Percentiles rank a stretch among this genome's conserved stretches.
Conservation (phyloP, 2,797 vertebrate genomes). For the Phyllotis vaccarum region DNA sequence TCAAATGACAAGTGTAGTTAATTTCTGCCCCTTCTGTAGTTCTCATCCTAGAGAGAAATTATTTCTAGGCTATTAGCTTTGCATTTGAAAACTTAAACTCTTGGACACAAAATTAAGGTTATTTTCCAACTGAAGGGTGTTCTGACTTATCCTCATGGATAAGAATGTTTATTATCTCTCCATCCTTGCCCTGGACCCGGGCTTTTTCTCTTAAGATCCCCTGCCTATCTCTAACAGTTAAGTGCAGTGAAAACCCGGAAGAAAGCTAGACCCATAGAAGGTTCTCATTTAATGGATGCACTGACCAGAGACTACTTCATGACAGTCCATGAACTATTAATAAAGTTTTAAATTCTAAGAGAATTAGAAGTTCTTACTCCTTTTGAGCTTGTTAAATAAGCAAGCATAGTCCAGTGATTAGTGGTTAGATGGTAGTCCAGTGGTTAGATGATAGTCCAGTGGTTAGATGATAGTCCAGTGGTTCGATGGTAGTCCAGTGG, state of each 20-base stretch:
- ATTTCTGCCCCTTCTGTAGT: neutral
- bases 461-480: too few relatives aligned
- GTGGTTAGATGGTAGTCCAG: too few relatives aligned
- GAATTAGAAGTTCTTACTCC: conserved; percentile 49
- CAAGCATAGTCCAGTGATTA: conserved; percentile 64
- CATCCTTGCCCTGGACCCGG: neutral
- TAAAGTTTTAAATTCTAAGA: conserved; percentile 29
- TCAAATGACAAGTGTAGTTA: neutral
- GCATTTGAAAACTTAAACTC: conserved; percentile 43
- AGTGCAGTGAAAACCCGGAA: neutral
- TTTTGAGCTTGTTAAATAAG: conserved; percentile 68
- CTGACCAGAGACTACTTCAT: neutral
- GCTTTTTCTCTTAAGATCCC: neutral
- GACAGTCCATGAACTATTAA: conserved; percentile 29
- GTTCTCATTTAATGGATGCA: conserved; percentile 8
- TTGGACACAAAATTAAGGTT: neutral
- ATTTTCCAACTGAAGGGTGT: conserved; percentile 6
- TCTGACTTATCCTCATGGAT: neutral
- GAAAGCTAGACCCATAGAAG: neutral
- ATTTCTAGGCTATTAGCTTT: conserved; percentile 47
- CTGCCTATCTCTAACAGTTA: neutral
- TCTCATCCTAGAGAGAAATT: neutral
- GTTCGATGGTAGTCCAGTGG: too few relatives aligned
- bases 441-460: too few relatives aligned
- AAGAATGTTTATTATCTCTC: neutral